These are phyloP conservation scores for Candidula unifasciata DNA, from an alignment of 2,888 invertebrate genomes.

Conservation along the genomic window DNA sequence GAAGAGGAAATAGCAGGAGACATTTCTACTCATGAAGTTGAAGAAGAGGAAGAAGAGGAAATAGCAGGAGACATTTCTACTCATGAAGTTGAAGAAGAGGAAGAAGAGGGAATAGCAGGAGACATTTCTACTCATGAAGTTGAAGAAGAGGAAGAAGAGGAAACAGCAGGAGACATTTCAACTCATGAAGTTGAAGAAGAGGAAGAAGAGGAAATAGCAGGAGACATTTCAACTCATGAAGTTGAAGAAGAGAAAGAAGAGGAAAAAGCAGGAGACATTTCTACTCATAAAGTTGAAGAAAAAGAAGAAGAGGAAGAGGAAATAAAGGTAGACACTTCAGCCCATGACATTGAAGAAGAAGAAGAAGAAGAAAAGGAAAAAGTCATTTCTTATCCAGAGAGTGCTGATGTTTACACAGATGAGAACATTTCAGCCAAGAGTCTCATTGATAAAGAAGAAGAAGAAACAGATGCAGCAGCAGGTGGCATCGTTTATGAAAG, in stretches of 20 bases:
- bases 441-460: neutral
- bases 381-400: too few relatives aligned
- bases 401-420: too few relatives aligned
- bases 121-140: neutral
- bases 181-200: neutral
- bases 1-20: neutral
- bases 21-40: neutral
- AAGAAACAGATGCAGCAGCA: neutral
- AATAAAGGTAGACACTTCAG: slow-evolving; percentile 22
- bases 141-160: slow-evolving; percentile 31
- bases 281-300: neutral
- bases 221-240: neutral
- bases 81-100: slow-evolving; percentile 21
- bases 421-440: too few relatives aligned
- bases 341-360: neutral
- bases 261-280: neutral
- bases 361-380: neutral
- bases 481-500: neutral
- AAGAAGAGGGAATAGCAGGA: neutral
- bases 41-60: neutral
- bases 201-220: neutral
- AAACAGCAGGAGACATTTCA: neutral
- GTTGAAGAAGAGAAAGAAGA: neutral
- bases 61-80: neutral
- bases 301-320: neutral